phyloP scores from a whole-genome alignment of 2,113 vertebrate species.

The Coptodon bakossiorum region DNA sequence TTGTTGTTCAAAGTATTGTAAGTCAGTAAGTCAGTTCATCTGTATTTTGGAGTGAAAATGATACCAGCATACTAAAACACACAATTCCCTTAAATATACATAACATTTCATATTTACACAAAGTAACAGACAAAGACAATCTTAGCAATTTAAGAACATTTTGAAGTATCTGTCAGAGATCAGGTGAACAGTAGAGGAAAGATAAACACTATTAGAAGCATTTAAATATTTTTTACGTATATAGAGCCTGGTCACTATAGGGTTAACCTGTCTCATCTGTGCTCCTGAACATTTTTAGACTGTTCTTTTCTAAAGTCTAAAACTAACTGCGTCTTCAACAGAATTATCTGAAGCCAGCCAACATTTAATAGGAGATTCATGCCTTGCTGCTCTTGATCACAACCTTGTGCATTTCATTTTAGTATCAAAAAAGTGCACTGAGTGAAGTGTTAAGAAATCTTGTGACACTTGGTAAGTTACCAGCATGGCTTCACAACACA shows the following conservation, averaged over 20 bases:
- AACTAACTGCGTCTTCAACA: background rate
- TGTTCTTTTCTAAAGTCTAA: background rate
- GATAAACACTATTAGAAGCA: background rate
- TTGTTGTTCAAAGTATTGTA: background rate
- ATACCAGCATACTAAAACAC: background rate
- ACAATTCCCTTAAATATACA: background rate
- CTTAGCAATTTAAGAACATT: background rate
- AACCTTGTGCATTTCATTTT: background rate
- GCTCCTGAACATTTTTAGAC: background rate
- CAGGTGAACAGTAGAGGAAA: background rate
- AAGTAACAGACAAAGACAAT: background rate
- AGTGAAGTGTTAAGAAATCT: background rate
- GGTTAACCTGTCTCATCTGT: background rate
- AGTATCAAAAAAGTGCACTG: background rate
- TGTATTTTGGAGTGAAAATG: background rate
- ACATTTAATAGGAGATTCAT: background rate
- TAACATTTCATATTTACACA: background rate
- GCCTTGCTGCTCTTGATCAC: background rate
- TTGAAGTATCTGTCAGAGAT: background rate
- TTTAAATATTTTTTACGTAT: background rate
- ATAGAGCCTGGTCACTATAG: background rate
- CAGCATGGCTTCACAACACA: conserved; percentile 89
- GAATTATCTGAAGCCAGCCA: background rate
- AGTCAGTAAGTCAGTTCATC: background rate
- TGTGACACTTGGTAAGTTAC: conserved; percentile 55